These are phyloP conservation scores for Channa maculata DNA, from an alignment of 2,113 vertebrate species.

Conservation along the genomic window DNA sequence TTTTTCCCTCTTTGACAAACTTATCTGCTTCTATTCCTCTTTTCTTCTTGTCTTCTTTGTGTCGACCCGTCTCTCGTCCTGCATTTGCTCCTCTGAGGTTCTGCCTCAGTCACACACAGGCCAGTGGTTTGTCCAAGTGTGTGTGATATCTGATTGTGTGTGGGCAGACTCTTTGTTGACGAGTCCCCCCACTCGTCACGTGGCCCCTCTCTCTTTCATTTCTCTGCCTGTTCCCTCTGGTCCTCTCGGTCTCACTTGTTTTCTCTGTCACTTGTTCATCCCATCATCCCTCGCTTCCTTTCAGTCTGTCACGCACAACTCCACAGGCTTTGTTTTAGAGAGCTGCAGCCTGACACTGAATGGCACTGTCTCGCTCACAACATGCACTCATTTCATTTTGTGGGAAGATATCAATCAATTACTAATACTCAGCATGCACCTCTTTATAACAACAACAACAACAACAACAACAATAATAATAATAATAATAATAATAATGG, in stretches of 20 bases:
- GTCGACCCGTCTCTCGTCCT: too few species aligned
- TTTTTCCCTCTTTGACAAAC: not conserved
- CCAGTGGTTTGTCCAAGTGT: slow-evolving; percentile 2
- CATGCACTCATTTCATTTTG: too few species aligned
- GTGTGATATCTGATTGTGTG: not conserved
- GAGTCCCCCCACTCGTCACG: slow-evolving; percentile 11
- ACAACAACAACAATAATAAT: too few species aligned
- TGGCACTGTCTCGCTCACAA: slow-evolving; percentile 31
- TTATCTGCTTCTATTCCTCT: not conserved
- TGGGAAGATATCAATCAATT: not conserved
- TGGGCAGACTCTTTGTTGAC: not conserved
- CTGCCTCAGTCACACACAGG: not conserved
- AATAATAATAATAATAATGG: too few species aligned
- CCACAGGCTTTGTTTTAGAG: slow-evolving; percentile 58
- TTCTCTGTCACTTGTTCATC: slow-evolving; percentile 39
- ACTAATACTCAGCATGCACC: not conserved
- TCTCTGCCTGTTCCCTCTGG: slow-evolving; percentile 18
- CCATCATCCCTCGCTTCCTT: slow-evolving; percentile 56
- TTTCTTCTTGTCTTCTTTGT: not conserved
- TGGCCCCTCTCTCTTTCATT: slow-evolving; percentile 24
- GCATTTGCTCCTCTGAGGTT: too few species aligned
- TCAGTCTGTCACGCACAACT: slow-evolving; percentile 41
- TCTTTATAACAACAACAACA: not conserved
- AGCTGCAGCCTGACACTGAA: slow-evolving; percentile 62
- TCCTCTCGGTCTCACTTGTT: slow-evolving; percentile 50